Evolutionary conservation across 2,797 vertebrate species (phyloP).

Genomic region (Emydoidea blandingii): DNA sequence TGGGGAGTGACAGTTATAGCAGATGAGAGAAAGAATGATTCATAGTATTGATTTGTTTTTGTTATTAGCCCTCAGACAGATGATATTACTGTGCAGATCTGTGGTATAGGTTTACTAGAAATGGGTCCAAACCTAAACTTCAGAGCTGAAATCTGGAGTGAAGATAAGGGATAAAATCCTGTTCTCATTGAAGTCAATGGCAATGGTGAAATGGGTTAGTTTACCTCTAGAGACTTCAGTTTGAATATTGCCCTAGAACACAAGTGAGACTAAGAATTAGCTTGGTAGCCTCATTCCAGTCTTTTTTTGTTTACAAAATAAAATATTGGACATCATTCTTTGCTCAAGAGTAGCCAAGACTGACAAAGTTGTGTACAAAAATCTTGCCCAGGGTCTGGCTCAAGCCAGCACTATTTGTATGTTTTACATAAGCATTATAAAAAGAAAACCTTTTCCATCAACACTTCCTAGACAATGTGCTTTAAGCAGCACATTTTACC

Average conservation of each 20-base stretch:
- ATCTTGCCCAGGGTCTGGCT: background rate
- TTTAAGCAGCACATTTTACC: background rate
- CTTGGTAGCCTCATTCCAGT: fast-evolving
- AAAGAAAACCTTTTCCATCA: slow-evolving; percentile 1
- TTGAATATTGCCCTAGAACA: background rate
- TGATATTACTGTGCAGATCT: background rate
- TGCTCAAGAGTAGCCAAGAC: background rate
- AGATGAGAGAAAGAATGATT: background rate
- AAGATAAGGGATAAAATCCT: background rate
- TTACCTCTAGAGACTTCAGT: background rate
- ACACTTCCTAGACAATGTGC: background rate
- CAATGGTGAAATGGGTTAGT: background rate
- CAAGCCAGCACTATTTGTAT: background rate
- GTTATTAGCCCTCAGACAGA: background rate
- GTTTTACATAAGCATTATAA: background rate
- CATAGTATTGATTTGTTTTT: background rate
- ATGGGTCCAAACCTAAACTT: background rate
- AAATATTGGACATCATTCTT: background rate
- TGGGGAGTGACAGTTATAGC: background rate
- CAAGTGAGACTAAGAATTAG: background rate
- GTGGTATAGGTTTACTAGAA: background rate
- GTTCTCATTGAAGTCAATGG: background rate
- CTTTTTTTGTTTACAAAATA: background rate
- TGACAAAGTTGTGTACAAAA: background rate
- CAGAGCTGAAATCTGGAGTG: background rate